Percentiles rank a stretch among this genome's conserved stretches.
Evolutionary conservation across 1,140 invertebrate species (phyloP).

Genomic region (Periplaneta americana): DNA sequence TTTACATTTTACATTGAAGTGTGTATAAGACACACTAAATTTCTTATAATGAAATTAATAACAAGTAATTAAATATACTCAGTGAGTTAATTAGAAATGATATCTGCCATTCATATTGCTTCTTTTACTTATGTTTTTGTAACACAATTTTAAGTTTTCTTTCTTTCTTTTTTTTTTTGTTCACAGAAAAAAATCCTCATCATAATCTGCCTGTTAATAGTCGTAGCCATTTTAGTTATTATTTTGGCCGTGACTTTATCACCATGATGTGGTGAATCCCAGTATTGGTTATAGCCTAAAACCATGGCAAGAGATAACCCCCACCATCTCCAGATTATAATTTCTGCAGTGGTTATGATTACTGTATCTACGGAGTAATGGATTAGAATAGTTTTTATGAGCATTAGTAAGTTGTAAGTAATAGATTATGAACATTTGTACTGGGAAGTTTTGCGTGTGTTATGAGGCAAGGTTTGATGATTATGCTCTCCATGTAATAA

Average conservation of each 20-base stretch:
- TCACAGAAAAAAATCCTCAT: slow-evolving; percentile 84
- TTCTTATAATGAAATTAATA: no score
- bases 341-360: neutral
- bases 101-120: neutral
- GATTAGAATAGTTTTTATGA: neutral
- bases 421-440: neutral
- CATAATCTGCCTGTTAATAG: slow-evolving; percentile 71
- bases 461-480: neutral
- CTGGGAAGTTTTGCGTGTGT: neutral
- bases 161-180: slow-evolving; percentile 49
- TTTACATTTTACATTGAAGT: no score
- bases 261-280: slow-evolving; percentile 21
- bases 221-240: slow-evolving; percentile 68
- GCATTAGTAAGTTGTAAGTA: neutral
- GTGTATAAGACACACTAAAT: no score
- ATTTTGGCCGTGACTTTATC: slow-evolving; percentile 50
- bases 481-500: no score
- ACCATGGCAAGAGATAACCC: neutral
- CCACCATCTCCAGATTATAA: neutral
- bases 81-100: neutral
- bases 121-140: slow-evolving; percentile 19
- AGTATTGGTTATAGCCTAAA: neutral
- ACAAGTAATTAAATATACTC: no score
- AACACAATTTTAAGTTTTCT: slow-evolving; percentile 18
- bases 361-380: neutral